Evolutionary conservation across 2,888 invertebrate genomes (phyloP), one percentile per base, ranked within the genome.

Genomic region (Odiellus spinosus): DNA sequence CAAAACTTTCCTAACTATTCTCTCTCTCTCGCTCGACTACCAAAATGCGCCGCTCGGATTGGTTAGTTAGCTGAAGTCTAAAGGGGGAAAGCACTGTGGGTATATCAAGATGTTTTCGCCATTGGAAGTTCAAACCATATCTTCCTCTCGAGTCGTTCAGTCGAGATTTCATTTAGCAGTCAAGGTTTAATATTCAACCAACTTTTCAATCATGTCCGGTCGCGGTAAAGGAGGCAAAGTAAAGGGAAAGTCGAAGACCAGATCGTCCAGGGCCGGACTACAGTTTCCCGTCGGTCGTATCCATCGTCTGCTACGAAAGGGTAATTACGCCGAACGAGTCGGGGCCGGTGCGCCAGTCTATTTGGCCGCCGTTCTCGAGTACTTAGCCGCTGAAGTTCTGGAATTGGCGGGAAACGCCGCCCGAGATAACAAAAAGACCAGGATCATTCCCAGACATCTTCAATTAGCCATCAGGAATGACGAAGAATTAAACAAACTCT

Each of bases 221-320:
- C 64, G 68, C 49, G 68, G 68, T 39, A 64, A 67, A 60, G 64
- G 64, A 59, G 63, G 68, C 48, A 64, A 69, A 62, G 64, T 64
- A 48, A 69, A 69, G 59, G 65, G 65, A 50, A 69, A 68, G 56
- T 63, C 68, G 46, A 70, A 70, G 61, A 65, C 69, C 51, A 67
- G 69, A 56, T 63, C 69, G 17, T 53, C 47, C 41, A 49, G 60
- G 19, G 67, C 65, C 8, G 61, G 61, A 19, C 56, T 61, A 4
- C 61, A 61, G 53, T 61, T 61, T 48, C 61, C 61, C 15, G 60
- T 61, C 6, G 61, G 61, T 33, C 51, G 61, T 18, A 62, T 62
- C 36, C 62, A 62, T 49, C 56, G 62, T 20, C 44, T 56, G 32
- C 52, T 62, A 36, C 4, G 53, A 6, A 63, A 63, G 44, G 62